Conservation (phyloP, 2,113 vertebrate genomes). For the Lagopus leucura region DNA sequence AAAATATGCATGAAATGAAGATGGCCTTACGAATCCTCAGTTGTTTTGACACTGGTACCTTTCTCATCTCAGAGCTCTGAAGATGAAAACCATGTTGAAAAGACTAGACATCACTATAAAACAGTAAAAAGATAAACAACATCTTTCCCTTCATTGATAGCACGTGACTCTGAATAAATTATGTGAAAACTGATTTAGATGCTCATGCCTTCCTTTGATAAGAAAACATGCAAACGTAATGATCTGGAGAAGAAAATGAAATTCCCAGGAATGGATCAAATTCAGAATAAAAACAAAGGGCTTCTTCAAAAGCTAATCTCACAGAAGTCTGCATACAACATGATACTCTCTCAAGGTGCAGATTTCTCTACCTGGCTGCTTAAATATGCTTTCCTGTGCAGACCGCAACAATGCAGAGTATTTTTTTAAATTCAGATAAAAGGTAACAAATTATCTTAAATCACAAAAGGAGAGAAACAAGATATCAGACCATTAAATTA, state of each 20-base stretch:
- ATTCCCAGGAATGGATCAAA: conserved; percentile 29
- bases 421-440: conserved; percentile 20
- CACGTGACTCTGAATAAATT: conserved; percentile 13
- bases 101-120: not conserved
- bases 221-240: conserved; percentile 48
- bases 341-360: conserved; percentile 57
- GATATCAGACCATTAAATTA: conserved; percentile 33
- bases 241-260: conserved; percentile 50
- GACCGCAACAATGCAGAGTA: conserved; percentile 53
- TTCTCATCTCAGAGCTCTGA: not conserved
- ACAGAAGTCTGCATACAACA: conserved; percentile 59
- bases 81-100: conserved; percentile 28
- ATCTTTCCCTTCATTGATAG: not conserved
- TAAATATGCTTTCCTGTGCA: not conserved
- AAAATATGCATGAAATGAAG: not conserved
- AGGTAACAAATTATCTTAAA: conserved; percentile 63
- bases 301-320: conserved; percentile 61
- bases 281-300: conserved; percentile 70
- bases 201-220: conserved; percentile 49
- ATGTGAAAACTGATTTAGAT: conserved; percentile 54
- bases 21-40: not conserved
- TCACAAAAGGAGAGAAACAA: conserved; percentile 66
- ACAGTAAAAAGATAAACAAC: conserved; percentile 15
- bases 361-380: conserved; percentile 49
- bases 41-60: not conserved